Evolutionary conservation across 1,140 invertebrate species (phyloP).

Genomic region (Papilio aristodemus): DNA sequence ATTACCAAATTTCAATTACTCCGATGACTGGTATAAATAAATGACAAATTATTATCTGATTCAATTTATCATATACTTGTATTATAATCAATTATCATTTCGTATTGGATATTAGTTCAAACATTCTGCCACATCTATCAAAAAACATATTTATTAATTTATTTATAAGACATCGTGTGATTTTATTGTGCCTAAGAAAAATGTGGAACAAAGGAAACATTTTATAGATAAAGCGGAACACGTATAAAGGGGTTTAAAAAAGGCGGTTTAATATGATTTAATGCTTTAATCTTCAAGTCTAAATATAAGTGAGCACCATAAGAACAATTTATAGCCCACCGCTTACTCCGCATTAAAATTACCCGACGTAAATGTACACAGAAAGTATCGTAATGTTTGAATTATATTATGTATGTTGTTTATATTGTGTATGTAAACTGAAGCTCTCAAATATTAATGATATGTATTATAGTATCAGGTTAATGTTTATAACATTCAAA

Average conservation of each 20-base stretch:
- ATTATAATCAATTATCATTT: not conserved
- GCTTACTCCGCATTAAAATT: constrained; percentile 9
- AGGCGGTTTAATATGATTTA: constrained; percentile 16
- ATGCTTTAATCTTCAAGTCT: constrained; percentile 10
- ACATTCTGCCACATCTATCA: too few relatives aligned
- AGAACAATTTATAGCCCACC: constrained; percentile 10
- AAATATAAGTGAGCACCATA: constrained; percentile 10
- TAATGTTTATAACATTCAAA: too few relatives aligned
- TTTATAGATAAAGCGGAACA: not conserved
- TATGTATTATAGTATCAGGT: too few relatives aligned
- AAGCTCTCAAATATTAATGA: too few relatives aligned
- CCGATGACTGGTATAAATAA: constrained; percentile 21
- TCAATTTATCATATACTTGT: not conserved
- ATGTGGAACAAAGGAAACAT: not conserved
- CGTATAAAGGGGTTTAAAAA: not conserved
- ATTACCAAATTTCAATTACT: not conserved
- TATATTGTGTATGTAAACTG: too few relatives aligned
- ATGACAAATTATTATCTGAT: not conserved
- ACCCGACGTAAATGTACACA: not conserved
- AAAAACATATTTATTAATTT: too few relatives aligned
- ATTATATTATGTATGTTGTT: too few relatives aligned
- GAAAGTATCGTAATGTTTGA: not conserved
- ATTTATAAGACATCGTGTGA: too few relatives aligned
- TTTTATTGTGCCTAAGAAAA: not conserved
- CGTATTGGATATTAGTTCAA: constrained; percentile 1